These are phyloP conservation scores for Marmota flaviventris DNA, from an alignment of 2,113 vertebrate species.

Conservation along the genomic window DNA sequence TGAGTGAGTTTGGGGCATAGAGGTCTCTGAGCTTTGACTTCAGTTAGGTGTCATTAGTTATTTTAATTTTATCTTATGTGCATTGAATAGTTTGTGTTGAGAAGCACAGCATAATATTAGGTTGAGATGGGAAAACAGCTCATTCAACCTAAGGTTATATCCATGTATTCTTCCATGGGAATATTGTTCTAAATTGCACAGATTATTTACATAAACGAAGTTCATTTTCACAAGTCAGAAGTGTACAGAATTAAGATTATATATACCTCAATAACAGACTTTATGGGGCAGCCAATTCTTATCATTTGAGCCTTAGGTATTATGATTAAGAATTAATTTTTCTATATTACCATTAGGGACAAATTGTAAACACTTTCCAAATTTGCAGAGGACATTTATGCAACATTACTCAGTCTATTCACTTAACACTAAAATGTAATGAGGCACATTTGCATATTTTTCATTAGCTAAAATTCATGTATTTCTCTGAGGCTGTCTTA, in stretches of 20 bases:
- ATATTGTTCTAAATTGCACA: conserved; percentile 63
- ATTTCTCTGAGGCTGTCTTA: conserved; percentile 81
- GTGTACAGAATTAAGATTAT: conserved; percentile 71
- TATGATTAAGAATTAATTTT: conserved; percentile 83
- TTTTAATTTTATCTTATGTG: background rate
- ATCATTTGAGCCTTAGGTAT: conserved; percentile 74
- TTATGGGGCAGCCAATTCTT: conserved; percentile 56
- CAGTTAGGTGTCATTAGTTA: background rate
- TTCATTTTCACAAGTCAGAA: conserved; percentile 75
- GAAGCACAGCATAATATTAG: background rate
- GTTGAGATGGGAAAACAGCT: background rate
- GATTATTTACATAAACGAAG: conserved; percentile 78
- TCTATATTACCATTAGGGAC: conserved; percentile 78
- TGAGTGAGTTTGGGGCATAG: background rate
- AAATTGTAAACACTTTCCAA: conserved; percentile 81
- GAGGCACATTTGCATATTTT: conserved; percentile 86
- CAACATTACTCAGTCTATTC: conserved; percentile 78
- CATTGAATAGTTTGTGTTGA: background rate
- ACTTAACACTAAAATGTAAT: conserved; percentile 81
- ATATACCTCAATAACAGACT: conserved; percentile 74
- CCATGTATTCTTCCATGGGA: conserved; percentile 17
- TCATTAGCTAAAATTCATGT: conserved; percentile 82
- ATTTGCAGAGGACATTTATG: conserved; percentile 80
- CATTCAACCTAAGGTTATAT: background rate
- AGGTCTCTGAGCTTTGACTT: background rate